Percentiles rank a stretch among this genome's conserved stretches.
These are phyloP conservation scores for Nowickia ferox DNA, from an alignment of 2,888 invertebrate genomes.

Conservation along the genomic window DNA sequence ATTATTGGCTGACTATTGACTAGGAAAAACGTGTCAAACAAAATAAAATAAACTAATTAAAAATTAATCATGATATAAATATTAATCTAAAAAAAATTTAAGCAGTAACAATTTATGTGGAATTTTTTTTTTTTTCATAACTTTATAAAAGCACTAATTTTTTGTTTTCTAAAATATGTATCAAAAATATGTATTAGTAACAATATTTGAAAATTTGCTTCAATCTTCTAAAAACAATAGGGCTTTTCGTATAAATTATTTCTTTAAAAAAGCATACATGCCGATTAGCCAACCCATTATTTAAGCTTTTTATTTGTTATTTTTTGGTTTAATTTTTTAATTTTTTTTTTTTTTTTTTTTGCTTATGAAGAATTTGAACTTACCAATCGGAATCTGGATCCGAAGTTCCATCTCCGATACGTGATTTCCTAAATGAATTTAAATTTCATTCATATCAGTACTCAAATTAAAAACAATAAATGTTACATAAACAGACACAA, in stretches of 20 bases:
- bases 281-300: conserved; percentile 75
- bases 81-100: background rate
- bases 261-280: conserved; percentile 73
- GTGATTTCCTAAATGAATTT: conserved; percentile 81
- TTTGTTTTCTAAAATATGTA: background rate
- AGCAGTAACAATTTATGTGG: conserved; percentile 28
- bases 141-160: background rate
- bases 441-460: conserved; percentile 74
- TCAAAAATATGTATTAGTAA: conserved; percentile 11
- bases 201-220: conserved; percentile 37
- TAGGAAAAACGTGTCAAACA: conserved; percentile 38
- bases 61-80: background rate
- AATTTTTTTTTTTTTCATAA: background rate
- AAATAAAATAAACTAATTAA: conserved; percentile 23
- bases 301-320: conserved; percentile 62
- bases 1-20: conserved; percentile 4
- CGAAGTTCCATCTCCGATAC: conserved; percentile 81
- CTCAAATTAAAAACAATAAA: conserved; percentile 31
- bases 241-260: conserved; percentile 33
- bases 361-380: conserved; percentile 72
- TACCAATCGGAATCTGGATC: conserved; percentile 83
- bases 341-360: conserved; percentile 35
- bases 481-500: conserved; percentile 13
- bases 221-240: conserved; percentile 43
- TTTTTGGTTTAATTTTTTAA: conserved; percentile 33